Conservation (phyloP, 2,113 vertebrate species). For the Arizona elegans region DNA sequence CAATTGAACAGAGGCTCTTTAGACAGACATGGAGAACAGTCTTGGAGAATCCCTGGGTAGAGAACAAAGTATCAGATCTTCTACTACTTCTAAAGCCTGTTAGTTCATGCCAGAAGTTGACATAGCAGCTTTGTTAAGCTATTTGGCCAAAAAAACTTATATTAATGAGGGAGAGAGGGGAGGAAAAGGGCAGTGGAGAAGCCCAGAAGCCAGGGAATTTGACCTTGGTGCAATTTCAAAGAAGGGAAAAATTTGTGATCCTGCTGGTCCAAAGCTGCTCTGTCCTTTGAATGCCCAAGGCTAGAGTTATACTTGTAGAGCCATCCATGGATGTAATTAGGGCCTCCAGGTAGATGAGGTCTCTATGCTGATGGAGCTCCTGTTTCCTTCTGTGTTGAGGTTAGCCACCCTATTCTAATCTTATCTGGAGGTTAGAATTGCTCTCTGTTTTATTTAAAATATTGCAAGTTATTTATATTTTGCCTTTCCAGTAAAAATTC, state of each 20-base stretch:
- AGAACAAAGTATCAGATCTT: not conserved
- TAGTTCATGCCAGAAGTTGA: not conserved
- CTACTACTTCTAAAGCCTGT: not conserved
- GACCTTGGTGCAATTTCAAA: not conserved
- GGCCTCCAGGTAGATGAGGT: not conserved
- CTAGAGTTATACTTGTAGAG: not conserved
- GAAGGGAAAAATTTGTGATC: not conserved
- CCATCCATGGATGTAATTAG: not conserved
- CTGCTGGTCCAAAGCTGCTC: not conserved
- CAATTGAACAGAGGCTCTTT: not conserved
- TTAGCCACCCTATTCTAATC: not conserved
- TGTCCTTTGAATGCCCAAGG: not conserved
- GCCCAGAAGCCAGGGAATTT: not conserved
- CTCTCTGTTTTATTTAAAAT: not conserved
- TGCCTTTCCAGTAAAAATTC: not conserved
- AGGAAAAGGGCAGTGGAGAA: not conserved
- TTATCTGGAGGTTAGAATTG: not conserved
- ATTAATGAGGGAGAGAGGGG: not conserved
- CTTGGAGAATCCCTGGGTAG: not conserved
- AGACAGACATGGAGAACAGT: not conserved
- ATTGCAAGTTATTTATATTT: not conserved
- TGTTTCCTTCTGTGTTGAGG: not conserved
- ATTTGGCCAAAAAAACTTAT: not conserved
- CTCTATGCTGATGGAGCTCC: not conserved
- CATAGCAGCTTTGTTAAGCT: not conserved